Evolutionary conservation across 1,140 invertebrate species (phyloP), one percentile per base, ranked within the genome.

Genomic region (Phocides pigmalion): DNA sequence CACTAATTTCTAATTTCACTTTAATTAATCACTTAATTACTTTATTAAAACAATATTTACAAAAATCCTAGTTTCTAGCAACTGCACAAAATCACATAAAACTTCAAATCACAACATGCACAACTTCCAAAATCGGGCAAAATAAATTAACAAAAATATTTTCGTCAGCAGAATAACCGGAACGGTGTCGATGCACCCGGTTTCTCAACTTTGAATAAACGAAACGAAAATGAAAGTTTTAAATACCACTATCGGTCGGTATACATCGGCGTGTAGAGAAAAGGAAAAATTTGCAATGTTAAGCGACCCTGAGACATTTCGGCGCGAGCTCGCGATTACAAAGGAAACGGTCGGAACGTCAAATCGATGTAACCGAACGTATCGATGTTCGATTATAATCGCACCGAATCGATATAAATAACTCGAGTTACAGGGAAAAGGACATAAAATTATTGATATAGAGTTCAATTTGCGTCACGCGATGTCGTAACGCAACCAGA

Each of bases 371-470:
- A 51, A 51, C 28, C 4, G 15, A 51, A 35, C 22, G 14, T 35
- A 53, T 53, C 50, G 50, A 53, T 39, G 14, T 37, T 53, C 50
- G 50, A 53, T 53, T 53, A 20, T 12, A 39, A 39, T 39, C 15
- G 50, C 28, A 19, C 12, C 35, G 35, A 37, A 54, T 54, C 50
- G 50, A 54, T 20, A 15, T 54, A 41, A 54, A 54, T 41, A 54
- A 39, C 15, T 56, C 22, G 3, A n/a, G 20, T 4, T 41, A n/a
- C 17, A n/a, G 15, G n/a, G 50, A 8, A 54, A 54, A 42, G 39
- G 53, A 56, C 53, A 56, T 56, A 56, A 56, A 56, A 56, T 42
- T 22, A 42, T 20, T 44, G 53, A 56, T 44, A 44, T 56, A 56
- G 39, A 28, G 53, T 56, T 42, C 53, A 56, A 25, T 56, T 56